These are phyloP conservation scores for Dinocampus coccinellae DNA, from an alignment of 2,888 invertebrate species.

Conservation along the genomic window DNA sequence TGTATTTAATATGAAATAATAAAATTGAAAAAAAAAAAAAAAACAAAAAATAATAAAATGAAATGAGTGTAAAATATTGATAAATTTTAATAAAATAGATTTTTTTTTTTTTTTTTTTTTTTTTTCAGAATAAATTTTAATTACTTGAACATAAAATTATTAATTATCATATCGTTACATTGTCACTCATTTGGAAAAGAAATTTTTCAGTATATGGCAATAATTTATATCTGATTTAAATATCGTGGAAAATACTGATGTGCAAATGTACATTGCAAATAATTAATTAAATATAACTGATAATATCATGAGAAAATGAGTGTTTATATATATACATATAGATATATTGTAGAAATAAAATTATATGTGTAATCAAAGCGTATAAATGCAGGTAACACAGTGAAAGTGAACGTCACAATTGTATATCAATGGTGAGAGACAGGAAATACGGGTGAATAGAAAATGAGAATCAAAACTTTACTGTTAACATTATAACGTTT, in stretches of 20 bases:
- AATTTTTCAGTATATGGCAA: neutral
- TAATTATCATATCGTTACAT: conserved; percentile 3
- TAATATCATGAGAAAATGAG: conserved; percentile 7
- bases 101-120: too few species aligned
- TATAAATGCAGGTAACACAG: conserved; percentile 5
- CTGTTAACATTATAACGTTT: too few species aligned
- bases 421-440: neutral
- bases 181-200: neutral
- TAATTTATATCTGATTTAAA: neutral
- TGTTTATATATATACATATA: neutral
- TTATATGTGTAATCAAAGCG: neutral
- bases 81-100: too few species aligned
- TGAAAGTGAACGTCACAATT: conserved; percentile 21
- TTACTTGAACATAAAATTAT: neutral
- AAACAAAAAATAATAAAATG: neutral
- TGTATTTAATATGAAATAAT: too few species aligned
- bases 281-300: conserved; percentile 3
- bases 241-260: conserved; percentile 3
- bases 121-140: neutral
- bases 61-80: neutral
- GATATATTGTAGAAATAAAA: neutral
- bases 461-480: conserved; percentile 6
- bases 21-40: too few species aligned
- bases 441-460: conserved; percentile 13
- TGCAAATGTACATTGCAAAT: neutral